These are phyloP conservation scores for Phasianus colchicus DNA, from an alignment of 2,113 vertebrate species.

Conservation along the genomic window DNA sequence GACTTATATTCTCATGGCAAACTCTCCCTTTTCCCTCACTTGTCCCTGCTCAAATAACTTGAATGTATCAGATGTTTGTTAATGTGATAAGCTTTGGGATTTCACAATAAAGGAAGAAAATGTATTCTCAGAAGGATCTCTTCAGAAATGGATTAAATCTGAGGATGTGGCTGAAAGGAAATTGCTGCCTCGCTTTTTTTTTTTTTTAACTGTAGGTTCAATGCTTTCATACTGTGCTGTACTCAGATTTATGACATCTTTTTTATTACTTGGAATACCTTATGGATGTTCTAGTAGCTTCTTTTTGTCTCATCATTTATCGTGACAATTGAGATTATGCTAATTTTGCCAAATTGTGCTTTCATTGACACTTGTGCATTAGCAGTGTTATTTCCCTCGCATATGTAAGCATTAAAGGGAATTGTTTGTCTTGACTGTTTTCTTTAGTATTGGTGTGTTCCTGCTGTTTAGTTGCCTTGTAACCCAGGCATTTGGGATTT, in stretches of 20 bases:
- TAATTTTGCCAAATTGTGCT: background rate
- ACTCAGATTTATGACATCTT: background rate
- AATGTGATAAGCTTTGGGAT: background rate
- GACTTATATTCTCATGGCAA: background rate
- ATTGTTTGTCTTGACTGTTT: background rate
- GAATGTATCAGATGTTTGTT: background rate
- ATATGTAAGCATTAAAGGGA: background rate
- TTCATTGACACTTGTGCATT: background rate
- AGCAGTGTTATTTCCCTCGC: background rate
- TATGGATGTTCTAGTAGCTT: background rate
- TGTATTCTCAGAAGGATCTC: background rate
- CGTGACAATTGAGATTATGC: fast-evolving
- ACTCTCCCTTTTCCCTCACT: background rate
- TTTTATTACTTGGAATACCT: background rate
- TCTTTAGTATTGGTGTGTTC: background rate
- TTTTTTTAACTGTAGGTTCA: background rate
- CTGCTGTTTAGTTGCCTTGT: background rate
- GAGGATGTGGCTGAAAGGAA: background rate
- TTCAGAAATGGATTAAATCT: background rate
- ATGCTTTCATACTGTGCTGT: background rate
- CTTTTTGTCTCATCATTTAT: background rate
- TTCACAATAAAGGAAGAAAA: background rate
- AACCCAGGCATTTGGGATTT: background rate
- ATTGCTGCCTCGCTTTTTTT: background rate
- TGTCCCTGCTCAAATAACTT: background rate